Evolutionary conservation across 2,797 vertebrate species (phyloP).

Genomic region (Chelon auratus): DNA sequence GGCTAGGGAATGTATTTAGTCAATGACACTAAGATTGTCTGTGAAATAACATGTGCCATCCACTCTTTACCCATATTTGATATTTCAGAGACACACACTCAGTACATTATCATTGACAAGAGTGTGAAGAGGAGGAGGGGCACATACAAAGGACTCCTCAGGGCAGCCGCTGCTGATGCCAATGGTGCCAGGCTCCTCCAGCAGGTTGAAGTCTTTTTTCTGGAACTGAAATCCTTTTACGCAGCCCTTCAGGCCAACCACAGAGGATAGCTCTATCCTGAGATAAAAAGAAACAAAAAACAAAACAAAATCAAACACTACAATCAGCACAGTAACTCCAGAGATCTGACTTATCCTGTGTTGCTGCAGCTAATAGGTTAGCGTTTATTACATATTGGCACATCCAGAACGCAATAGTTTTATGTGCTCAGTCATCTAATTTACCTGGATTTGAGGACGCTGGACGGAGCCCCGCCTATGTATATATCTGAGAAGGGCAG

Average conservation of each 20-base stretch:
- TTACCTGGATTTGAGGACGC: constrained; percentile 89
- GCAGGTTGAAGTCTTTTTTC: constrained; percentile 96
- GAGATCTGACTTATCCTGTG: not conserved
- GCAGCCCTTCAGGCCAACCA: constrained; percentile 91
- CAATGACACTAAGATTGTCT: too few species aligned
- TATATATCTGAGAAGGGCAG: constrained; percentile 95
- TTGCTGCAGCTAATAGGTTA: not conserved
- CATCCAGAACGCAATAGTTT: not conserved
- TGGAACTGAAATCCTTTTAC: constrained; percentile 99
- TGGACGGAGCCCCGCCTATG: constrained; percentile 92
- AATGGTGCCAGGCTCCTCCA: constrained; percentile 94
- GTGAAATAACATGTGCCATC: too few species aligned
- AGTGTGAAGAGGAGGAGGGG: not conserved
- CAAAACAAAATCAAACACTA: too few species aligned
- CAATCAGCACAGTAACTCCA: too few species aligned
- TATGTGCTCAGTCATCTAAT: constrained; percentile 8
- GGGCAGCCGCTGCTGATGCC: constrained; percentile 97
- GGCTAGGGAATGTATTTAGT: too few species aligned
- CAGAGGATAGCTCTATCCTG: constrained; percentile 87
- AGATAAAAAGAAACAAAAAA: not conserved
- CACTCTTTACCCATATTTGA: not conserved
- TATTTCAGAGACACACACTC: not conserved
- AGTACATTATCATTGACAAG: constrained; percentile 1
- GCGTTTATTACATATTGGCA: not conserved
- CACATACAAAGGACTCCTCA: constrained; percentile 93